These are phyloP conservation scores for Hippocampus kuda DNA, from an alignment of 2,797 vertebrate genomes.

Conservation along the genomic window DNA sequence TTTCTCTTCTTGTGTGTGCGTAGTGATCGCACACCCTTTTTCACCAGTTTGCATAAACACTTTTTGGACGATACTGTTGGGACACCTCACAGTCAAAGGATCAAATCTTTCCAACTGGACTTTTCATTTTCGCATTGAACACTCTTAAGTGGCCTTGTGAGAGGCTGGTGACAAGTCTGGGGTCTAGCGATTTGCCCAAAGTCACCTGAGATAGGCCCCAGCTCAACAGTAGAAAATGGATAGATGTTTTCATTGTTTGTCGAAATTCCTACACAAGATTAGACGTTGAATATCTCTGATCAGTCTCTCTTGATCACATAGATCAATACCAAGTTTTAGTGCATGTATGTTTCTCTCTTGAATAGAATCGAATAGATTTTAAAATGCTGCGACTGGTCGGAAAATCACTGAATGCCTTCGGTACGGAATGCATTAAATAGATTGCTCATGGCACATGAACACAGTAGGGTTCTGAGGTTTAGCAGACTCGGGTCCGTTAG, in stretches of 20 bases:
- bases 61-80: conserved; percentile 6
- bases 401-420: too few relatives aligned
- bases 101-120: neutral
- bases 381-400: too few relatives aligned
- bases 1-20: conserved; percentile 64
- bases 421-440: too few relatives aligned
- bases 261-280: neutral
- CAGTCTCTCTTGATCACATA: neutral
- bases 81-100: neutral
- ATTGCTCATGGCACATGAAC: too few relatives aligned
- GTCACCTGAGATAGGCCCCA: neutral
- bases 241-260: too few relatives aligned
- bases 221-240: neutral
- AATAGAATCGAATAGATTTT: too few relatives aligned
- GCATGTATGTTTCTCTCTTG: too few relatives aligned
- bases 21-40: conserved; percentile 27
- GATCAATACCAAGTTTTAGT: neutral
- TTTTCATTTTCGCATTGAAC: neutral
- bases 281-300: neutral
- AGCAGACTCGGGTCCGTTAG: too few relatives aligned
- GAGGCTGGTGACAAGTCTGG: neutral
- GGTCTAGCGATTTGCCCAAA: neutral
- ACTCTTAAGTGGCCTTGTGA: neutral
- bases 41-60: conserved; percentile 4
- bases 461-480: too few relatives aligned